Evolutionary conservation across 1,140 invertebrate genomes (phyloP), one percentile per base, ranked within the genome.

Genomic region (Bombus impatiens): DNA sequence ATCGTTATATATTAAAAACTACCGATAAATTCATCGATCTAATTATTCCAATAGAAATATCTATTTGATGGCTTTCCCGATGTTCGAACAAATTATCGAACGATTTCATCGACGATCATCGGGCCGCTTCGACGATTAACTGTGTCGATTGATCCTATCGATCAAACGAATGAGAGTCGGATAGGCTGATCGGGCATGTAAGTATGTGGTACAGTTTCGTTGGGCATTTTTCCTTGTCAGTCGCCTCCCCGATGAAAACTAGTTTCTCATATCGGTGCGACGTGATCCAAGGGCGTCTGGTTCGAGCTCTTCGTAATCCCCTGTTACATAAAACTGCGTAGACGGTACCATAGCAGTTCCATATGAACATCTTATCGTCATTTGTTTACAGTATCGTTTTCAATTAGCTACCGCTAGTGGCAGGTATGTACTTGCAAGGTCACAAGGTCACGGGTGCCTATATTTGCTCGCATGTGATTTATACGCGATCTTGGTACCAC

Each of bases 211-310:
- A 87, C 57, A 80, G 78, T 80, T 84, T 86, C 78, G 77, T 78
- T 78, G 77, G 70, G 35, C 68, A 65, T 67, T 68, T 84, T 85
- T 84, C 57, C 86, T 87, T 84, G 53, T 86, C 62, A 79, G 76
- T 37, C 67, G 83, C 32, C 62, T 70, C 82, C 82, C 88, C 77
- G 71, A 88, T 78, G 81, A 76, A 91, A 93, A 92, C 91, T 87
- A 59, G 88, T 92, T 92, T 87, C 76, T 90, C 78, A 57, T 82
- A 71, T 79, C 76, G 83, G 71, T 77, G 65, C 77, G 82, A 92
- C 91, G 82, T 89, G 84, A 87, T 91, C 86, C 92, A 93, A 93
- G 92, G 92, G 91, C 87, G 87, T 81, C 91, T 87, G 88, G 86
- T 92, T 89, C 15, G 77, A 75, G 59, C 72, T 84, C 82, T 83